phyloP scores from a whole-genome alignment of 2,113 vertebrate species.

The Cebidichthys violaceus region DNA sequence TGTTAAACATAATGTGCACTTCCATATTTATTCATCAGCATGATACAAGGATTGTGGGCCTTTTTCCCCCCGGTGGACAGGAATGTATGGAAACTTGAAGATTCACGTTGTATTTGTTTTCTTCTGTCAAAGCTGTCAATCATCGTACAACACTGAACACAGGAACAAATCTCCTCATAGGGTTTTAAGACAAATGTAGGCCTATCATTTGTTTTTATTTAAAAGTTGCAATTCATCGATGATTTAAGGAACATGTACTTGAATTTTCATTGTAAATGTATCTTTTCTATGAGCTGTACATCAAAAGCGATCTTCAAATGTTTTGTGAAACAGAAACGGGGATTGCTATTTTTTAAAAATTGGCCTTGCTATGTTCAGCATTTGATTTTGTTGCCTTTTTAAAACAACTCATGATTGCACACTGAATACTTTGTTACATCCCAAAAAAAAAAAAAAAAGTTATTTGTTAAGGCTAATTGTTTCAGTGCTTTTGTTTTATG shows the following conservation, averaged over 20 bases:
- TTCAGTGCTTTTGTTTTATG: constrained; percentile 42
- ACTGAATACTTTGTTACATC: constrained; percentile 47
- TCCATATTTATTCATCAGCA: constrained; percentile 21
- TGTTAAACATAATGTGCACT: background rate
- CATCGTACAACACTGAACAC: constrained; percentile 5
- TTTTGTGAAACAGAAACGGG: constrained; percentile 42
- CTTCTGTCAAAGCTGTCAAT: background rate
- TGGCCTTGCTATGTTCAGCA: constrained; percentile 58
- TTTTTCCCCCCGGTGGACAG: constrained; percentile 14
- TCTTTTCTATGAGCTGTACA: constrained; percentile 53
- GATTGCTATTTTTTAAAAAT: constrained; percentile 49
- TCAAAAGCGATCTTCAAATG: constrained; percentile 43
- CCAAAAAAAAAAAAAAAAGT: constrained; percentile 25
- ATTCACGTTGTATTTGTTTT: background rate
- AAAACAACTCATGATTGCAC: constrained; percentile 53
- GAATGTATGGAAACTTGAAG: background rate
- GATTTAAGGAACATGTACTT: constrained; percentile 57
- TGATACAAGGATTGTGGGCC: background rate
- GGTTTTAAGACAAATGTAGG: constrained; percentile 9
- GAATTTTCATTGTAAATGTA: constrained; percentile 61
- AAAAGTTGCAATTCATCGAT: background rate
- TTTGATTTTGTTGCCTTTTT: constrained; percentile 75
- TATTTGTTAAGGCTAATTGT: constrained; percentile 7
- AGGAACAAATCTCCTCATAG: background rate
- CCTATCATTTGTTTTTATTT: constrained; percentile 19